These are phyloP conservation scores for Clunio marinus DNA, from an alignment of 2,888 invertebrate genomes.

Conservation along the genomic window DNA sequence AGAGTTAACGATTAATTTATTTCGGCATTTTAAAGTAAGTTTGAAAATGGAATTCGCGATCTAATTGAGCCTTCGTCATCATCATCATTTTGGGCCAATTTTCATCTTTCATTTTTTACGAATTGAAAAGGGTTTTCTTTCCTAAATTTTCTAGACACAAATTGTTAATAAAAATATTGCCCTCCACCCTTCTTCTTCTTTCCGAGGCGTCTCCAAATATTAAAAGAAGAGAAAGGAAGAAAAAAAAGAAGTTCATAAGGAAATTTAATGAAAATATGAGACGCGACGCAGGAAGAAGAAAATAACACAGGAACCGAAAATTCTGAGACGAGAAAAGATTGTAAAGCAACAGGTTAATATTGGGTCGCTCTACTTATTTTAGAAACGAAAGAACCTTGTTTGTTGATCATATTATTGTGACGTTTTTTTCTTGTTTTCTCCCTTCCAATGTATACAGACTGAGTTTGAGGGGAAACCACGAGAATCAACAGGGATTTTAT, in stretches of 20 bases:
- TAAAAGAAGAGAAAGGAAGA: neutral
- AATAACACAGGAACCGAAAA: constrained; percentile 23
- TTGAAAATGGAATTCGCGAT: too few species aligned
- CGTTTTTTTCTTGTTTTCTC: constrained; percentile 5
- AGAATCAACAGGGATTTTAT: constrained; percentile 30
- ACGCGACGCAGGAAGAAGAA: neutral
- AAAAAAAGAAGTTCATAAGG: constrained; percentile 14
- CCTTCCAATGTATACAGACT: neutral
- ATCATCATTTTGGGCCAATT: neutral
- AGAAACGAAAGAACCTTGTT: constrained; percentile 32
- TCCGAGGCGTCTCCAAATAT: neutral
- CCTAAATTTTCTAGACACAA: constrained; percentile 25
- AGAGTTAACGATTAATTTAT: too few species aligned
- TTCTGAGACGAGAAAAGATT: constrained; percentile 8
- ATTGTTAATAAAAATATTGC: constrained; percentile 32
- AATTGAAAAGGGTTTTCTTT: constrained; percentile 24
- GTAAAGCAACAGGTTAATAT: constrained; percentile 36
- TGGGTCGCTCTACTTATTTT: constrained; percentile 26
- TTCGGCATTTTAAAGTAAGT: too few species aligned
- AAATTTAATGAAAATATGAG: constrained; percentile 39
- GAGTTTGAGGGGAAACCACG: neutral
- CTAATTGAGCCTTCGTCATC: constrained; percentile 38
- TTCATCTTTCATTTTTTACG: neutral
- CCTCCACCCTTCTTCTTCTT: neutral
- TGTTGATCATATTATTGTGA: constrained; percentile 37